Evolutionary conservation across 2,888 invertebrate genomes (phyloP), one percentile per base, ranked within the genome.

Genomic region (Congeria kusceri): DNA sequence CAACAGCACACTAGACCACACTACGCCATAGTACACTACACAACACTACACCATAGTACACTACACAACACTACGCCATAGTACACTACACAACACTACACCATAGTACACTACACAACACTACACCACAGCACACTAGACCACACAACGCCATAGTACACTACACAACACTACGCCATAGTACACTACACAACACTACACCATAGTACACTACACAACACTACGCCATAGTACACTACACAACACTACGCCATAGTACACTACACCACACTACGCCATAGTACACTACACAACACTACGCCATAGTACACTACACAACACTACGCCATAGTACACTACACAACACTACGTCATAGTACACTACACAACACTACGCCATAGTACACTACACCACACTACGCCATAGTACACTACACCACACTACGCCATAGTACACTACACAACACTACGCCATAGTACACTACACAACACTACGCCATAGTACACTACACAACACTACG

Each of bases 381-480:
- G 29, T 29, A 61, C 28, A 61, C 32, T 29, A 61, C 28, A 29
- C 61, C 32, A 61, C 32, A 32, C 32, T 7, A 32, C 61, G 13
- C 61, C 61, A 29, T 7, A 29, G 9, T 32, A 29, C 7, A 61
- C 46, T 20, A 63, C 63, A 63, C 63, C 63, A 63, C 44, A 63
- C 63, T 46, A 63, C 63, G 44, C 44, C 44, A 39, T 46, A 44
- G 44, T 46, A 63, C 63, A 63, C 63, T 46, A 63, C 63, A 63
- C 63, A 44, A 63, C 44, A 44, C 63, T 46, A 63, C 63, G 44
- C 63, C 46, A 63, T 15, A 63, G 44, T 11, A 63, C 63, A 63
- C 63, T 46, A 63, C 44, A 44, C 63, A 44, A 63, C 63, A 63
- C 63, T 46, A 63, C 44, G 44, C 63, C 63, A 63, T 15, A 44